Conservation (phyloP, 2,113 vertebrate genomes). For the Erpornis zantholeuca region DNA sequence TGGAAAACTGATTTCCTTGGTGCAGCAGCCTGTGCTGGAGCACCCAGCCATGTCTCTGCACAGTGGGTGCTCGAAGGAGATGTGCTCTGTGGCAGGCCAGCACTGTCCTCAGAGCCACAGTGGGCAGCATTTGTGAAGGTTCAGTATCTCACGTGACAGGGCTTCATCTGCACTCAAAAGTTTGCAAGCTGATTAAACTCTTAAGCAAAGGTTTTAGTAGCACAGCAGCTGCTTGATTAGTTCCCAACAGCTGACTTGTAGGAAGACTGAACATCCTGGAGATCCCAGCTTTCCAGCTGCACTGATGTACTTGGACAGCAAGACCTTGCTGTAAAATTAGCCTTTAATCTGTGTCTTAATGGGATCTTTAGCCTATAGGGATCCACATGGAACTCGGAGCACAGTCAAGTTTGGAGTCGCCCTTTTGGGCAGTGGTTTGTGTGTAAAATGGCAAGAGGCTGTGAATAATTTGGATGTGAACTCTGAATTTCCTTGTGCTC, state of each 20-base stretch:
- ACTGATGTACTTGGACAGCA: constrained; percentile 20
- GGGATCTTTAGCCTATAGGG: background rate
- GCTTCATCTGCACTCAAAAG: background rate
- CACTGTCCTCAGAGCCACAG: background rate
- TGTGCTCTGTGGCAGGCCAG: background rate
- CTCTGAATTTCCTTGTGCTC: background rate
- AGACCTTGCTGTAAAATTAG: constrained; percentile 23
- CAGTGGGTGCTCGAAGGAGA: background rate
- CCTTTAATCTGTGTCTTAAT: constrained; percentile 7
- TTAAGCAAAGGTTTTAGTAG: background rate
- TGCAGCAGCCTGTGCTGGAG: background rate
- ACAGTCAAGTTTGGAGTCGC: background rate
- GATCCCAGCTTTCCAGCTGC: constrained; percentile 34
- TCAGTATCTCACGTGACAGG: background rate
- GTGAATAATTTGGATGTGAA: background rate
- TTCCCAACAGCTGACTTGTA: background rate
- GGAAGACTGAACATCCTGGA: background rate
- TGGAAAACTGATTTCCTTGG: background rate
- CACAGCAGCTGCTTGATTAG: background rate
- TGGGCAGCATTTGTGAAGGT: background rate
- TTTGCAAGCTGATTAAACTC: background rate
- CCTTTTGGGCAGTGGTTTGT: background rate
- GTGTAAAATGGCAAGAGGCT: background rate
- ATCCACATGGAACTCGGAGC: background rate
- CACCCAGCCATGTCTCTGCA: background rate